phyloP scores from a whole-genome alignment of 2,888 invertebrate genomes.

The Trissolcus japonicus region DNA sequence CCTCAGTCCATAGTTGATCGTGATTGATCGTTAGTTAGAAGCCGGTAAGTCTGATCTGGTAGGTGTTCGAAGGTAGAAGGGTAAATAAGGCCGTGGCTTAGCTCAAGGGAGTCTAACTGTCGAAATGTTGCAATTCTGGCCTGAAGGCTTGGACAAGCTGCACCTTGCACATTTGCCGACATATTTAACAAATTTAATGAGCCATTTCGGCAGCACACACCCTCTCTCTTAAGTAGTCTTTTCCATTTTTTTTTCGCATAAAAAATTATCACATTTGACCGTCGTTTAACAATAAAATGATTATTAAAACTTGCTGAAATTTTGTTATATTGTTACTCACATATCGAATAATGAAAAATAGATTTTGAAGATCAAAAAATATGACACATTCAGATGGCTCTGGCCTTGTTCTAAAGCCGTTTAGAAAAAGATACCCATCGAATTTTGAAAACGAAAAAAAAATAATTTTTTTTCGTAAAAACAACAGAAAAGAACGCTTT shows the following conservation, averaged over 20 bases:
- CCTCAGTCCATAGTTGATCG: slow-evolving; percentile 27
- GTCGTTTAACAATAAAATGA: too few species aligned
- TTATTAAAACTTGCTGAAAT: too few species aligned
- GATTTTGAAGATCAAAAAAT: not conserved
- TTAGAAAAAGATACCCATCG: too few species aligned
- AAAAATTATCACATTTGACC: too few species aligned
- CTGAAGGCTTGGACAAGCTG: slow-evolving; percentile 67
- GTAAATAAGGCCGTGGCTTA: slow-evolving; percentile 75
- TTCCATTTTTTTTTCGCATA: not conserved
- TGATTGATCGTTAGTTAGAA: slow-evolving; percentile 52
- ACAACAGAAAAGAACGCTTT: not conserved
- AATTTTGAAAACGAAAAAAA: not conserved
- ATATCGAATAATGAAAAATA: not conserved
- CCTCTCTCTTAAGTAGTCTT: slow-evolving; percentile 23
- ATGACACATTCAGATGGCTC: not conserved
- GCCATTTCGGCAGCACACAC: slow-evolving; percentile 2
- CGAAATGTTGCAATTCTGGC: slow-evolving; percentile 73
- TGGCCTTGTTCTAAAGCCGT: too few species aligned
- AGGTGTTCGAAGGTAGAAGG: slow-evolving; percentile 64
- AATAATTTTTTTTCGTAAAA: not conserved
- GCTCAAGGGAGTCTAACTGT: slow-evolving; percentile 75
- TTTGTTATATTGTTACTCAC: too few species aligned
- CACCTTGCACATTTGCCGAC: slow-evolving; percentile 48
- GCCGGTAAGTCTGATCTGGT: slow-evolving; percentile 31
- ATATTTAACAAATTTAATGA: slow-evolving; percentile 52